These are phyloP conservation scores for Epinephelus moara DNA, from an alignment of 2,113 vertebrate species.

Conservation along the genomic window DNA sequence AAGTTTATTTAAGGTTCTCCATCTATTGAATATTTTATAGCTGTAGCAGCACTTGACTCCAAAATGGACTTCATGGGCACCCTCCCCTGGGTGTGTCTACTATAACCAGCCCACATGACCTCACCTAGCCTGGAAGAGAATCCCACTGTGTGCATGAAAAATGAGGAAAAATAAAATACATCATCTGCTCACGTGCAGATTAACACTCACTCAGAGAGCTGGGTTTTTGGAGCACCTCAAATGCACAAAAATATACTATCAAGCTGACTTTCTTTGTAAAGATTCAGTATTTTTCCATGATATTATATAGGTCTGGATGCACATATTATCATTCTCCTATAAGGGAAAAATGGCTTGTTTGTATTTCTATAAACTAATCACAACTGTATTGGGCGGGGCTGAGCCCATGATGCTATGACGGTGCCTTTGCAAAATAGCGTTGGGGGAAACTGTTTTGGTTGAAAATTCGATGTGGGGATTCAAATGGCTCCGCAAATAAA, in stretches of 20 bases:
- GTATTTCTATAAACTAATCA: too few species aligned
- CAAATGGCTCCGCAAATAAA: too few species aligned
- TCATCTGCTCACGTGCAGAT: conserved; percentile 7
- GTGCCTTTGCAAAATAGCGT: too few species aligned
- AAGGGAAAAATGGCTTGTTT: too few species aligned
- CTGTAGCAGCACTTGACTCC: conserved; percentile 1
- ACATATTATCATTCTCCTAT: too few species aligned
- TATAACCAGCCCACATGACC: conserved; percentile 7
- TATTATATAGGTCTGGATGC: not conserved
- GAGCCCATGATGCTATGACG: too few species aligned
- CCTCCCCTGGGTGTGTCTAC: not conserved
- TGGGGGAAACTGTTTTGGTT: too few species aligned
- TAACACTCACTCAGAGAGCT: conserved; percentile 2
- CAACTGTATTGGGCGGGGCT: too few species aligned
- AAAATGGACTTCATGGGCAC: conserved; percentile 10
- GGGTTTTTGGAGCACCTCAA: conserved; percentile 7
- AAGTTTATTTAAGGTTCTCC: conserved; percentile 33
- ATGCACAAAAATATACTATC: not conserved
- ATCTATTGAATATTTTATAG: conserved; percentile 7
- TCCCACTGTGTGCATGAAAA: conserved; percentile 18
- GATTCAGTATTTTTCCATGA: not conserved
- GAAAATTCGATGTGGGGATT: too few species aligned
- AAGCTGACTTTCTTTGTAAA: not conserved
- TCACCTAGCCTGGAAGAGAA: not conserved
- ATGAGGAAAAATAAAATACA: not conserved